Percentiles rank a stretch among this genome's conserved stretches.
phyloP scores from a whole-genome alignment of 2,888 invertebrate genomes.

The Polymixis lichenea region DNA sequence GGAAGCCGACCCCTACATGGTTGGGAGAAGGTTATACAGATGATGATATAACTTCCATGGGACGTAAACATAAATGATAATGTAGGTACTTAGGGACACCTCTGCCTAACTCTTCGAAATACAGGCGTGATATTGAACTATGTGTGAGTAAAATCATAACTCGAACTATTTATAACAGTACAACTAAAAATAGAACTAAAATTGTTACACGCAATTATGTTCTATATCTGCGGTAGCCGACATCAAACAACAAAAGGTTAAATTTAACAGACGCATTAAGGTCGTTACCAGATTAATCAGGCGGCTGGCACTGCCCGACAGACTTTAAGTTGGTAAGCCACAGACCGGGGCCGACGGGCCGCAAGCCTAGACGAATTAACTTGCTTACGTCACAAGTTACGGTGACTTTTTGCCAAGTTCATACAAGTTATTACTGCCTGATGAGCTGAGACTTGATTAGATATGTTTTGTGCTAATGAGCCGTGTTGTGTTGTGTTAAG shows the following conservation, averaged over 20 bases:
- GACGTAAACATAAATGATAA: too few species aligned
- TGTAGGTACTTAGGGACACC: too few species aligned
- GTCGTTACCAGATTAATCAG: conserved; percentile 62
- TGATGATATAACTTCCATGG: background rate
- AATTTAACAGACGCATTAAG: conserved; percentile 64
- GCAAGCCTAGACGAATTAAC: conserved; percentile 49
- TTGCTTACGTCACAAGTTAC: conserved; percentile 57
- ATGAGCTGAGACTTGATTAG: conserved; percentile 15
- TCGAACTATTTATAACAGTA: conserved; percentile 5
- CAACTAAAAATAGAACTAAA: conserved; percentile 41
- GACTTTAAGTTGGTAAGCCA: conserved; percentile 61
- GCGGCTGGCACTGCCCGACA: conserved; percentile 38
- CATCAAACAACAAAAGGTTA: conserved; percentile 62
- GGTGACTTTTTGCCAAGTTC: conserved; percentile 41
- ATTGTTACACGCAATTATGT: conserved; percentile 42
- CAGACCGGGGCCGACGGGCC: conserved; percentile 34
- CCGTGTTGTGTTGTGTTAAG: background rate
- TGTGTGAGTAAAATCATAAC: background rate
- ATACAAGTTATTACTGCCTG: conserved; percentile 41
- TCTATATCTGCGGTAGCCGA: conserved; percentile 24
- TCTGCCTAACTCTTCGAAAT: background rate
- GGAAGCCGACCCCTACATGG: too few species aligned
- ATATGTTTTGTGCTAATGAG: background rate
- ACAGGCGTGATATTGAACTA: too few species aligned
- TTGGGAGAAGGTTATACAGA: too few species aligned